These are phyloP conservation scores for Epistrophe eligans DNA, from an alignment of 2,888 invertebrate genomes.

Conservation along the genomic window DNA sequence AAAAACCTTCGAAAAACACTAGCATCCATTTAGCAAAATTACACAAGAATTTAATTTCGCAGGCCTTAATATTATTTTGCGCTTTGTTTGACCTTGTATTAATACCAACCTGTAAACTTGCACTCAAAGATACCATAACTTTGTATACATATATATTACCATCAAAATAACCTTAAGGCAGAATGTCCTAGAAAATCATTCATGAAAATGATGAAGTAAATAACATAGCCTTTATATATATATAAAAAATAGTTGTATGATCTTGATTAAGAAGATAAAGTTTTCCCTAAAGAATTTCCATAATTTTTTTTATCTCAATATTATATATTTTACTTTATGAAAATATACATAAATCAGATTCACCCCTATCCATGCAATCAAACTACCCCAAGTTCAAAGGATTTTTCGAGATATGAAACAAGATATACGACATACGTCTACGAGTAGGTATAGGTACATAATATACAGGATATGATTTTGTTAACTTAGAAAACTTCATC, in stretches of 20 bases:
- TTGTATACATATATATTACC: too few relatives aligned
- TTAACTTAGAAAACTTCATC: constrained; percentile 2
- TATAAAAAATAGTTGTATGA: background rate
- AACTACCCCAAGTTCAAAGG: constrained; percentile 14
- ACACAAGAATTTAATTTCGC: too few relatives aligned
- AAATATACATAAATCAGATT: constrained; percentile 23
- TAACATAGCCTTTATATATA: background rate
- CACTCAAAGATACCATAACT: too few relatives aligned
- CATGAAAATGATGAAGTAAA: constrained; percentile 12
- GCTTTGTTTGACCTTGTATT: background rate
- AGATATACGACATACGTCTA: too few relatives aligned
- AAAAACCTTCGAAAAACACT: too few relatives aligned
- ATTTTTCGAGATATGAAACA: background rate
- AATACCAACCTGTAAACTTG: constrained; percentile 7
- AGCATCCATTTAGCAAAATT: too few relatives aligned
- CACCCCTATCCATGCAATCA: constrained; percentile 16
- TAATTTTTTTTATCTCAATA: constrained; percentile 58
- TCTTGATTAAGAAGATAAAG: constrained; percentile 31
- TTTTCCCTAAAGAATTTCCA: constrained; percentile 45
- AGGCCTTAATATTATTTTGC: too few relatives aligned
- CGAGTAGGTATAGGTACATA: too few relatives aligned
- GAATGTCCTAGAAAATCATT: constrained; percentile 1
- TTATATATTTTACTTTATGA: background rate
- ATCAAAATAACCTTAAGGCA: background rate
- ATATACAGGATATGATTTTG: background rate